These are phyloP conservation scores for Venturia canescens DNA, from an alignment of 1,140 invertebrate genomes.

Conservation along the genomic window DNA sequence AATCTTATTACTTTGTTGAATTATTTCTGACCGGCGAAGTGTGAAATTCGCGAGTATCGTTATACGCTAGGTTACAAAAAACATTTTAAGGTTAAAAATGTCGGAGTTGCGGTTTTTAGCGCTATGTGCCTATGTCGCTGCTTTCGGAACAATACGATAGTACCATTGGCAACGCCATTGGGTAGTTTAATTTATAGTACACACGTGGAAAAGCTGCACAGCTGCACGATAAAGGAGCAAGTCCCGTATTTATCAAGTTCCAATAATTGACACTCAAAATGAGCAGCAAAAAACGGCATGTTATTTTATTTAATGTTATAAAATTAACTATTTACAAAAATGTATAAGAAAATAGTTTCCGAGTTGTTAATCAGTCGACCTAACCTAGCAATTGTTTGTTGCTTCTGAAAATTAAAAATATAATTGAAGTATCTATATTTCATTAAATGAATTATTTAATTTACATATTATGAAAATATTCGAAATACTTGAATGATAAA, in stretches of 20 bases:
- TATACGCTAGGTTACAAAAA: neutral
- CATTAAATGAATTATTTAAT: too few relatives aligned
- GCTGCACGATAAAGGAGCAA: neutral
- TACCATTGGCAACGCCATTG: too few relatives aligned
- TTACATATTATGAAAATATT: too few relatives aligned
- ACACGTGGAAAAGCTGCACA: neutral
- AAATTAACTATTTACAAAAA: too few relatives aligned
- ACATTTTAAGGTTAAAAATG: neutral
- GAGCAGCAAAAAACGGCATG: constrained; percentile 54
- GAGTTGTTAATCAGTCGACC: too few relatives aligned
- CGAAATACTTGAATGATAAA: too few relatives aligned
- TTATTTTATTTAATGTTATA: neutral
- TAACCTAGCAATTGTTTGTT: too few relatives aligned
- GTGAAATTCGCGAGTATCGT: neutral
- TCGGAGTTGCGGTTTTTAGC: neutral
- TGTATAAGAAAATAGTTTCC: too few relatives aligned
- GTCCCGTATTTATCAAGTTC: neutral
- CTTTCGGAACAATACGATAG: too few relatives aligned
- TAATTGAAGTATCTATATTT: too few relatives aligned
- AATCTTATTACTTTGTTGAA: constrained; percentile 10
- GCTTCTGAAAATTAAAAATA: too few relatives aligned
- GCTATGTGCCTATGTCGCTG: neutral
- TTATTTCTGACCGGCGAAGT: neutral
- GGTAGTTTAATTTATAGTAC: too few relatives aligned
- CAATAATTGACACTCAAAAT: constrained; percentile 41